Evolutionary conservation across 1,140 invertebrate species (phyloP), one percentile per base, ranked within the genome.

Genomic region (Solenopsis invicta): DNA sequence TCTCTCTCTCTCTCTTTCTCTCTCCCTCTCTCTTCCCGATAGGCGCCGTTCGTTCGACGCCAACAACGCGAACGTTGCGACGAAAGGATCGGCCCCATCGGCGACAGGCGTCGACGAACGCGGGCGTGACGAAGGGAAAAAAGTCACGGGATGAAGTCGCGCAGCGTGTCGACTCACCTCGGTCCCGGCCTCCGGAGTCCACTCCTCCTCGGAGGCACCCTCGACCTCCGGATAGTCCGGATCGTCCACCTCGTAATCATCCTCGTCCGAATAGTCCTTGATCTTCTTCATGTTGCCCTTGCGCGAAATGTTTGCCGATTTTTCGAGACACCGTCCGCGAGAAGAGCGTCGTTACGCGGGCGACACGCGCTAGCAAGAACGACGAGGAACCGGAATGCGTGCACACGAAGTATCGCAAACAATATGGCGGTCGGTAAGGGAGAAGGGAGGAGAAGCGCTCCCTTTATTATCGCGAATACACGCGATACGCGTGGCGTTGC

Each of bases 171-270:
- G 76, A 85, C 81, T 92, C 90, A 95, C 94, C 90, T 95, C 94
- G 29, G 93, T 78, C 88, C 91, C 94, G 34, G 92, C 86, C 61
- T 94, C 93, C 4, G 94, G 93, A 16, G 90, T 92, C 95, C 95
- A 96, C 41, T 95, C 95, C 76, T 96, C 95, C 29, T 95, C 95
- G 13, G 95, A 95, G 21, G 90, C 94, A 41, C 93, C 95, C 86
- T 96, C 94, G 13, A 94, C 93, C 92, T 95, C 95, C 41, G 76
- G 76, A 21, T 78, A 45, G 69, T 96, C 95, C 0, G 94, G 95
- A 85, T 96, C 95, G 71, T 95, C 95, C 3, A 93, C 94, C 21
- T 95, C 95, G 87, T 94, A 95, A 66, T 96, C 95, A 86, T 96
- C 95, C 87, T 95, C 95, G 90, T 95, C 94, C 59, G 94, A 94